Base-by-base conservation (phyloP, 2,797 vertebrate genomes). In the Poeciliopsis gracilis region DNA sequence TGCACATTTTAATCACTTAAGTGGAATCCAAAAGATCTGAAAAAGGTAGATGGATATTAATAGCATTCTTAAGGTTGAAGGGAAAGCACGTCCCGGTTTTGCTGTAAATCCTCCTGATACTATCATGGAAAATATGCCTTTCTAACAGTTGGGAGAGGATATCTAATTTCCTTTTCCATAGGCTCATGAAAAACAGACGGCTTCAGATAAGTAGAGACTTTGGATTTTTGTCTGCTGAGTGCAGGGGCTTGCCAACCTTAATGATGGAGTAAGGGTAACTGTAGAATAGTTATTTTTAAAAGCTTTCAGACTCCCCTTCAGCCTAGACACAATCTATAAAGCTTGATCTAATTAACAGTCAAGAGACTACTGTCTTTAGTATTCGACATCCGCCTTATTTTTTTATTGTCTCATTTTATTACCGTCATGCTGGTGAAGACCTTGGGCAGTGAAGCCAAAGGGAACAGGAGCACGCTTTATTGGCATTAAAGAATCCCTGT, bases 181-280 rank as follows among this genome's bases (percentile, higher is more conserved):
- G 88, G 87, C 91, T 94, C 90, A 95, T 94, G 93, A 93, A 94
- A 95, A 95, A 92, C 95, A 96, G 95, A 94, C 92, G 41, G 82
- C 87, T 87, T 88, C 77, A 91, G 90, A 94, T 90, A 92, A 94
- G 89, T 93, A 87, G 76, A 86, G 90, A 88, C 87, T 83, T 79
- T 87, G 85, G 85, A 93, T 94, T 90, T 94, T 92, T 94, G 90
- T 95, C 91, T 92, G 84, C 91, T 89, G 78, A 87, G 90, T 89
- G 88, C 88, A 75, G 78, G 71, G 86, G 87, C 86, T 84, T 86
- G 77, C 82, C 3, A n/a, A 89, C 73, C 66, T 78, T 87, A 84
- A 88, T 84, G 86, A 80, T 81, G 77, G 81, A 86, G 79, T 23
- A 70, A 76, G 72, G 78, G 79, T 78, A 81, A 84, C 86, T 73